These are phyloP conservation scores for Sturmia bella DNA, from an alignment of 2,888 invertebrate genomes.

Conservation along the genomic window DNA sequence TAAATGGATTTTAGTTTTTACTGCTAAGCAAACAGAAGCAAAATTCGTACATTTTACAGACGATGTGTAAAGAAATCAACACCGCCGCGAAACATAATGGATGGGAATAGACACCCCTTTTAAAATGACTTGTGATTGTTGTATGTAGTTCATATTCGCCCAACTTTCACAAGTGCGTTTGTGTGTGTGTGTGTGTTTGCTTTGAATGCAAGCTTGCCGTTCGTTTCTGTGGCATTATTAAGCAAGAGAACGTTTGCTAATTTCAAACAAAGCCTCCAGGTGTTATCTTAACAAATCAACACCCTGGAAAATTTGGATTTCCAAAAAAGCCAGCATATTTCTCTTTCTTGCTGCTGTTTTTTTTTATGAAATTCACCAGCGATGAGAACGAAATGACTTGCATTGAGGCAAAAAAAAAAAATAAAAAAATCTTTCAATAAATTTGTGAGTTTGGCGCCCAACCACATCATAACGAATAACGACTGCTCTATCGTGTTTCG, in stretches of 20 bases:
- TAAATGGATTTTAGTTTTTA: constrained; percentile 63
- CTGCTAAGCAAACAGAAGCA: constrained; percentile 22
- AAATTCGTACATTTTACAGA: constrained; percentile 41
- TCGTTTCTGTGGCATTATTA: constrained; percentile 3
- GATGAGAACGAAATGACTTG: no score
- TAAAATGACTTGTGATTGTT: neutral
- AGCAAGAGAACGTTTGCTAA: constrained; percentile 41
- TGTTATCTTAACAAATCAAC: constrained; percentile 65
- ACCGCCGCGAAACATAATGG: neutral
- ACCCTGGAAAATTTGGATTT: constrained; percentile 28
- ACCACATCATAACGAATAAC: no score
- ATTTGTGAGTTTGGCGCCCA: no score
- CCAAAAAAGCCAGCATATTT: no score
- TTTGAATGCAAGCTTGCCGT: neutral
- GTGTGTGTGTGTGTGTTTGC: constrained; percentile 19
- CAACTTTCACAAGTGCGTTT: neutral
- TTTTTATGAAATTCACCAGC: no score
- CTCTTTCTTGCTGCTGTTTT: no score
- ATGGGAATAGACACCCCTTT: constrained; percentile 47
- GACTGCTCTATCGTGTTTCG: no score
- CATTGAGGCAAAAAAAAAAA: no score
- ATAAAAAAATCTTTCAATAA: no score
- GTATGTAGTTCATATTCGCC: no score
- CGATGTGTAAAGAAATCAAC: constrained; percentile 29
- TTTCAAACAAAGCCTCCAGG: constrained; percentile 57